A percentile compares a stretch with the other conserved stretches of the same genome.
These are phyloP conservation scores for Lycaena phlaeas DNA, from an alignment of 2,888 invertebrate genomes.

Conservation along the genomic window DNA sequence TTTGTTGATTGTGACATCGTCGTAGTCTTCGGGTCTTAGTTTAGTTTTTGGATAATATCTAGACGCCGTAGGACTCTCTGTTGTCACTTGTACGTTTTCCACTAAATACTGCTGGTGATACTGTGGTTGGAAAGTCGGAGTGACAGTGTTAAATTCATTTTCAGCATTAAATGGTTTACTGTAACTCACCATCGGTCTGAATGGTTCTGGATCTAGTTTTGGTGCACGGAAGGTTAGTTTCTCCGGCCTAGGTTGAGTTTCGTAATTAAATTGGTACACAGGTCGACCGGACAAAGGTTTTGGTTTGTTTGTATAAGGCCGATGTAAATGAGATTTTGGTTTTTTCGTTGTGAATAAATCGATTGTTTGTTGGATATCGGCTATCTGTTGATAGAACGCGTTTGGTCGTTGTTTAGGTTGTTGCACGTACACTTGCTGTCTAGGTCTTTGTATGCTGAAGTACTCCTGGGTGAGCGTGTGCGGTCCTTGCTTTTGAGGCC, in stretches of 20 bases:
- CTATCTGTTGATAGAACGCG: slow-evolving; percentile 77
- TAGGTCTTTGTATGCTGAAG: slow-evolving; percentile 64
- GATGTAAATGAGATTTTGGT: slow-evolving; percentile 60
- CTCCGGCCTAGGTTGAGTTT: slow-evolving; percentile 69
- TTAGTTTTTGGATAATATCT: slow-evolving; percentile 65
- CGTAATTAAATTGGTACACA: slow-evolving; percentile 81
- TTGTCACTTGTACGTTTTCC: slow-evolving; percentile 59
- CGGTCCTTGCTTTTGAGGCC: slow-evolving; percentile 68
- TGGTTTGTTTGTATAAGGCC: slow-evolving; percentile 53
- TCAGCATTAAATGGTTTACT: slow-evolving; percentile 62
- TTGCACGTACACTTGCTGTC: slow-evolving; percentile 50
- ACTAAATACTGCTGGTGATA: slow-evolving; percentile 58
- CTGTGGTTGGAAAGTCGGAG: slow-evolving; percentile 48
- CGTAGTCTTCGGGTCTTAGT: slow-evolving; percentile 62
- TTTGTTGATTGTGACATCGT: slow-evolving; percentile 40
- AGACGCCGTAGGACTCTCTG: slow-evolving; percentile 64
- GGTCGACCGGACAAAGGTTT: slow-evolving; percentile 73
- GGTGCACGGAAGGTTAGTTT: slow-evolving; percentile 62
- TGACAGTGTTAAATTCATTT: slow-evolving; percentile 57
- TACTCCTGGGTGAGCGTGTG: slow-evolving; percentile 67
- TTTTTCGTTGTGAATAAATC: slow-evolving; percentile 74
- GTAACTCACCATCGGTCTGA: slow-evolving; percentile 76
- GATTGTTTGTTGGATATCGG: slow-evolving; percentile 77
- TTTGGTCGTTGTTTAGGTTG: slow-evolving; percentile 59
- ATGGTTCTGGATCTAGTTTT: slow-evolving; percentile 73